A percentile compares a stretch with the other conserved stretches of the same genome.
Evolutionary conservation across 2,113 vertebrate genomes (phyloP).

Genomic region (Actinemys pallida): DNA sequence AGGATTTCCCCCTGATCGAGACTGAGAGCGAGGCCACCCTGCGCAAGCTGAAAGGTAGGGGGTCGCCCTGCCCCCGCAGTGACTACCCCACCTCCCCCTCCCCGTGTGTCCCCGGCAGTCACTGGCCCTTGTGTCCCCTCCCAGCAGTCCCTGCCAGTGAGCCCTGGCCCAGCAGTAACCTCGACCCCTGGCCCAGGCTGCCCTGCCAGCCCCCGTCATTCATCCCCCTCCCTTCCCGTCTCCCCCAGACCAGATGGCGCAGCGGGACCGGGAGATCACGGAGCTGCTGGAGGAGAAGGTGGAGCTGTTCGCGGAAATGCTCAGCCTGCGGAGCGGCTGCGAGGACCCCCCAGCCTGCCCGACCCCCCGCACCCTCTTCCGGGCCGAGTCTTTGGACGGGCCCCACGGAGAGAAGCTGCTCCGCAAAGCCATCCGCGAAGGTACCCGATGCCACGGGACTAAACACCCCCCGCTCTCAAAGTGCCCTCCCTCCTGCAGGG

Average conservation of each 20-base stretch:
- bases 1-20: constrained; percentile 92
- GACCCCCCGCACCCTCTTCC: constrained; percentile 84
- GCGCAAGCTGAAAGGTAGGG: constrained; percentile 88
- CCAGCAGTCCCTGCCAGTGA: accelerated
- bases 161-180: too few relatives aligned
- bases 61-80: accelerated
- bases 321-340: constrained; percentile 13
- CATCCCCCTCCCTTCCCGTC: not conserved
- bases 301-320: constrained; percentile 87
- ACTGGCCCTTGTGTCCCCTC: not conserved
- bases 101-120: accelerated
- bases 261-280: constrained; percentile 87
- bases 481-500: not conserved
- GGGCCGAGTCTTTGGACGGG: constrained; percentile 82
- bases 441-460: constrained; percentile 61
- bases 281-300: constrained; percentile 90
- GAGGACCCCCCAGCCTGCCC: constrained; percentile 58
- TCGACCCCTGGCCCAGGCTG: accelerated
- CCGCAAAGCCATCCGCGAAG: constrained; percentile 87
- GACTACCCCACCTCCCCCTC: accelerated
- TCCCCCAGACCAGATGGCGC: constrained; percentile 86
- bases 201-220: not conserved
- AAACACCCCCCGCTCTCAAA: not conserved
- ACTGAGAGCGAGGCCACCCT: constrained; percentile 89
- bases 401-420: constrained; percentile 86